phyloP scores from a whole-genome alignment of 1,140 invertebrate genomes.

The Philotrypesis tridentata region DNA sequence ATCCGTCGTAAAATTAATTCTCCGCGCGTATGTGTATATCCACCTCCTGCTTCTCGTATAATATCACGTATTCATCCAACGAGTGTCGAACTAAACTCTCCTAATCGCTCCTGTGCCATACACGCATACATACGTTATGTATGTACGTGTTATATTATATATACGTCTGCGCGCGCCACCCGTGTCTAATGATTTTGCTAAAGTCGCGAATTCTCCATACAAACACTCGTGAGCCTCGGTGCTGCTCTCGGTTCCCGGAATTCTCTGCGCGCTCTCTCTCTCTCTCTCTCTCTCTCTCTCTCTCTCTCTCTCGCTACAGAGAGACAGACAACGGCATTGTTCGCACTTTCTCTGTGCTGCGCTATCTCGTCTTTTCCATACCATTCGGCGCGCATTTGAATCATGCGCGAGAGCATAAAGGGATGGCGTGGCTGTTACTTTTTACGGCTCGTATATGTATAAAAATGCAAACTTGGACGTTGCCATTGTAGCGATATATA shows the following conservation, averaged over 20 bases:
- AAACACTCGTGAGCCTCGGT: no score
- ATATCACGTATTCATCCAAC: no score
- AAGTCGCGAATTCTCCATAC: constrained; percentile 5
- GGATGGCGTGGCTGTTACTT: constrained; percentile 3
- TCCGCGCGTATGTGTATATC: no score
- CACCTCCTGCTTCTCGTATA: no score
- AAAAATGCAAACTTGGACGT: no score
- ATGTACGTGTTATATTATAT: no score
- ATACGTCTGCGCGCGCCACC: neutral
- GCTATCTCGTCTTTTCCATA: constrained; percentile 63
- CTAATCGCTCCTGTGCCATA: no score
- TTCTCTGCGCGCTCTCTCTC: neutral
- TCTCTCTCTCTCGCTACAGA: neutral
- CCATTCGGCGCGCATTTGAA: constrained; percentile 54
- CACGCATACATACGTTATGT: no score
- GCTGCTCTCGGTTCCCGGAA: neutral
- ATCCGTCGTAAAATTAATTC: no score
- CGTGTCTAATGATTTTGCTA: constrained; percentile 21
- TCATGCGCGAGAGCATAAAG: constrained; percentile 31
- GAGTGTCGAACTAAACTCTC: no score
- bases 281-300: no score
- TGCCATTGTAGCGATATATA: no score
- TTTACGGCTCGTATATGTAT: neutral
- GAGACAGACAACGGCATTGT: constrained; percentile 52
- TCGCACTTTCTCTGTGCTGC: constrained; percentile 26